A percentile compares a stretch with the other conserved stretches of the same genome.
These are phyloP conservation scores for Aleiodes sp. DNA, from an alignment of 1,140 invertebrate genomes.

Conservation along the genomic window DNA sequence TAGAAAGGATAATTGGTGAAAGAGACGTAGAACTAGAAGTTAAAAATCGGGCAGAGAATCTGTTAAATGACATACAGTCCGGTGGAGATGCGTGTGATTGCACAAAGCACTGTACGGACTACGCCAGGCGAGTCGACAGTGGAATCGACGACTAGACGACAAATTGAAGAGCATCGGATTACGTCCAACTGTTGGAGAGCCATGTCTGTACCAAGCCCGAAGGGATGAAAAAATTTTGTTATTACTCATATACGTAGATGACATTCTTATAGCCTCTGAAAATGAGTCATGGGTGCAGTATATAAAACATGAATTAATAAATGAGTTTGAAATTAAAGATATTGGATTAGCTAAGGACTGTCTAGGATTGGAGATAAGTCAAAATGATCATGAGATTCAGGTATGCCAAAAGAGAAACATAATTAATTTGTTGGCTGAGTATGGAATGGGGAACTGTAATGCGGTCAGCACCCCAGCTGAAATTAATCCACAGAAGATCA, in stretches of 20 bases:
- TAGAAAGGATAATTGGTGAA: conserved; percentile 19
- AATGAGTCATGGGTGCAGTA: neutral
- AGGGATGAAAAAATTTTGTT: neutral
- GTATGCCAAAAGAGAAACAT: conserved; percentile 28
- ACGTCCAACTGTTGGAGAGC: conserved; percentile 30
- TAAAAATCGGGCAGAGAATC: conserved; percentile 19
- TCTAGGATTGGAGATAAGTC: conserved; percentile 21
- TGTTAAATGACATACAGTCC: conserved; percentile 9
- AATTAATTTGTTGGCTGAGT: conserved; percentile 17
- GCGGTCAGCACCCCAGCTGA: conserved; percentile 41
- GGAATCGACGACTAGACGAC: conserved; percentile 40
- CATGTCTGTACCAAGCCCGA: conserved; percentile 37
- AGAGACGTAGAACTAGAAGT: neutral
- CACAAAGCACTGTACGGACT: conserved; percentile 48
- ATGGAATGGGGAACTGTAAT: conserved; percentile 39
- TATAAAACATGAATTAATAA: conserved; percentile 19
- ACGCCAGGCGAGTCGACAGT: conserved; percentile 45
- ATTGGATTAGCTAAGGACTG: conserved; percentile 7
- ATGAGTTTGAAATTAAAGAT: conserved; percentile 31
- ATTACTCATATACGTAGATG: conserved; percentile 32
- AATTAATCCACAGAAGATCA: conserved; percentile 35
- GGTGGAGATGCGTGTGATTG: conserved; percentile 38
- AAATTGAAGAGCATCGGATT: conserved; percentile 33
- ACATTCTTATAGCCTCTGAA: conserved; percentile 32
- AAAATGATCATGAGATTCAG: neutral